Percentiles rank a stretch among this genome's conserved stretches.
Evolutionary conservation across 2,113 vertebrate species (phyloP).

Genomic region (Pleuronectes platessa): DNA sequence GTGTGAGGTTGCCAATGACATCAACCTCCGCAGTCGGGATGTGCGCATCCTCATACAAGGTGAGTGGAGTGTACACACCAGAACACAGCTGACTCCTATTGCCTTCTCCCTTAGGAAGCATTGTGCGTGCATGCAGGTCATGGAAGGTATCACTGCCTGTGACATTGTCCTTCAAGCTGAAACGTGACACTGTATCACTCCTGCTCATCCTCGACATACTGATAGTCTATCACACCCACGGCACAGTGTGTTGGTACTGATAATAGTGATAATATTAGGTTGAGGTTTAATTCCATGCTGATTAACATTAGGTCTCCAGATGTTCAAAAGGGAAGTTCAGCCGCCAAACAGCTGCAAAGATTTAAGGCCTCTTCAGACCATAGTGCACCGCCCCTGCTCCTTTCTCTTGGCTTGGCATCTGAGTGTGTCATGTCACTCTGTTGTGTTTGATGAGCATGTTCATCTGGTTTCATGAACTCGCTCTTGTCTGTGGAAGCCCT

Average conservation of each 20-base stretch:
- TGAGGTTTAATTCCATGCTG: slow-evolving; percentile 52
- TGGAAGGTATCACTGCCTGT: slow-evolving; percentile 58
- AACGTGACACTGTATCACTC: slow-evolving; percentile 70
- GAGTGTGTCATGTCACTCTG: slow-evolving; percentile 22
- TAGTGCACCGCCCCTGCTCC: slow-evolving; percentile 34
- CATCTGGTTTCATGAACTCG: slow-evolving; percentile 52
- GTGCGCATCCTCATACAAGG: slow-evolving; percentile 92
- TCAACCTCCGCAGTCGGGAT: slow-evolving; percentile 92
- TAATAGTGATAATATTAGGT: slow-evolving; percentile 44
- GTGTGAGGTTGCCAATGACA: slow-evolving; percentile 93
- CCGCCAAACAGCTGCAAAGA: slow-evolving; percentile 56
- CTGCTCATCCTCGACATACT: slow-evolving; percentile 28
- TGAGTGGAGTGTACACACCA: slow-evolving; percentile 76
- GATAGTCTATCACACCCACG: slow-evolving; percentile 30
- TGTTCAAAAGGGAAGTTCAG: slow-evolving; percentile 58
- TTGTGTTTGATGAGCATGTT: slow-evolving; percentile 61
- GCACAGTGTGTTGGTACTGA: slow-evolving; percentile 35
- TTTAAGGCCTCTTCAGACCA: slow-evolving; percentile 40
- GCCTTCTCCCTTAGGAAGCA: slow-evolving; percentile 57
- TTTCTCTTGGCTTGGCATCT: slow-evolving; percentile 45
- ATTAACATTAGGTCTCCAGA: slow-evolving; percentile 68
- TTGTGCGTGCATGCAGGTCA: slow-evolving; percentile 52
- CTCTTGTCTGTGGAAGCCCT: slow-evolving; percentile 57
- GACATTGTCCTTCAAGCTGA: slow-evolving; percentile 73
- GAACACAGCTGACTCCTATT: slow-evolving; percentile 66